A percentile compares a stretch with the other conserved stretches of the same genome.
Conservation (phyloP, 2,888 invertebrate species). For the Aethes cnicana region DNA sequence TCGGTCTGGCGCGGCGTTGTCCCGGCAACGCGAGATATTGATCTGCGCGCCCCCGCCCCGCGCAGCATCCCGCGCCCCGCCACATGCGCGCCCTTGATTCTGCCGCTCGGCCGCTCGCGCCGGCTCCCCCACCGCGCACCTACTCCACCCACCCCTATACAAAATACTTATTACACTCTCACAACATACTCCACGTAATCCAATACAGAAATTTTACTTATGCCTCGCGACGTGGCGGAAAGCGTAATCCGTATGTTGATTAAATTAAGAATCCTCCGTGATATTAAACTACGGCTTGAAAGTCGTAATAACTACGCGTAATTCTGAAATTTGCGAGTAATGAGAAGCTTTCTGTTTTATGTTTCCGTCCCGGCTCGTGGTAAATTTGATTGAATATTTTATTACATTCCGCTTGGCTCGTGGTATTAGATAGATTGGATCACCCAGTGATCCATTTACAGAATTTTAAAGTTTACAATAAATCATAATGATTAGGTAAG, state of each 20-base stretch:
- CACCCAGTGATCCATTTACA: too few relatives aligned
- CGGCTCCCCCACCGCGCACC: constrained; percentile 37
- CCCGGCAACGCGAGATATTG: constrained; percentile 82
- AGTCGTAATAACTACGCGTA: background rate
- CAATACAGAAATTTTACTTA: constrained; percentile 73
- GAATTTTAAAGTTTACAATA: too few relatives aligned
- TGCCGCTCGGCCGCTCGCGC: constrained; percentile 32
- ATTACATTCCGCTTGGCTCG: too few relatives aligned
- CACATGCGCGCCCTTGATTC: constrained; percentile 32
- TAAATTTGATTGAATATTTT: too few relatives aligned
- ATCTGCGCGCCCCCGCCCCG: constrained; percentile 66
- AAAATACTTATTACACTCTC: constrained; percentile 79
- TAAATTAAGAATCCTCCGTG: constrained; percentile 28
- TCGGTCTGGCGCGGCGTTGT: constrained; percentile 85
- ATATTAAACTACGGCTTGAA: constrained; percentile 16
- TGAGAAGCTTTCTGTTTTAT: background rate
- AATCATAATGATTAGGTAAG: too few relatives aligned
- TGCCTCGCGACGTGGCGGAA: constrained; percentile 47
- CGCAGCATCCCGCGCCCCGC: constrained; percentile 76
- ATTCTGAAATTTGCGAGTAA: too few relatives aligned
- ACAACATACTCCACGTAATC: constrained; percentile 76
- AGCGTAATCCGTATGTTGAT: constrained; percentile 27
- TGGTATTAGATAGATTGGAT: too few relatives aligned
- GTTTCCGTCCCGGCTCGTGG: too few relatives aligned
- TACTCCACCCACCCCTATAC: constrained; percentile 44